Conservation (phyloP, 1,140 invertebrate genomes). For the Lasaia peninsularis region DNA sequence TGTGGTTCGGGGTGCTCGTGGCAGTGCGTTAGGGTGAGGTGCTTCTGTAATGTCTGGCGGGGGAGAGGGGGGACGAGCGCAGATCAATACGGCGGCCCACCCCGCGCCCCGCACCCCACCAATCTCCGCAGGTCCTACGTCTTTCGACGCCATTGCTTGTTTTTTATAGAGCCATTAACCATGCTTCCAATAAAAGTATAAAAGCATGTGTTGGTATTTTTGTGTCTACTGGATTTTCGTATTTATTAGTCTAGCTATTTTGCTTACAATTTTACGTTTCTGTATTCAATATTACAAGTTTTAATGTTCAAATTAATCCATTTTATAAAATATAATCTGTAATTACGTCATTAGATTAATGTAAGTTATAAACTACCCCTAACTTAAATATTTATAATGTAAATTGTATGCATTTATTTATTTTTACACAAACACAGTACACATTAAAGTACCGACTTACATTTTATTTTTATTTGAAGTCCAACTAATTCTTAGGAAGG, state of each 20-base stretch:
- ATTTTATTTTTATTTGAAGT: no score
- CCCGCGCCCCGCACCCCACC: constrained; percentile 46
- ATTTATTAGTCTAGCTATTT: constrained; percentile 6
- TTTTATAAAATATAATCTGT: no score
- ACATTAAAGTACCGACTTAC: no score
- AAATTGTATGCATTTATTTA: no score
- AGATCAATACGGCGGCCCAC: constrained; percentile 65
- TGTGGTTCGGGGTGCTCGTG: constrained; percentile 55
- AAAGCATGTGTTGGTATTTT: constrained; percentile 56
- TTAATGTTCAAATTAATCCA: no score
- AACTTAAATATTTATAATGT: no score
- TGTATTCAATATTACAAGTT: no score
- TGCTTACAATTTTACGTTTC: no score
- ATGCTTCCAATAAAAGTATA: constrained; percentile 60
- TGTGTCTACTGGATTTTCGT: constrained; percentile 16
- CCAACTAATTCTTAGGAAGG: no score
- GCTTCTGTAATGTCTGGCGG: constrained; percentile 62
- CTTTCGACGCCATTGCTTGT: constrained; percentile 72
- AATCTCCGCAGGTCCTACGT: constrained; percentile 67
- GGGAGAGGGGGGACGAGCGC: constrained; percentile 36
- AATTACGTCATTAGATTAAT: no score
- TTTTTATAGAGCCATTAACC: constrained; percentile 70
- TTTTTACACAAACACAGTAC: no score
- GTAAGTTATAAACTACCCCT: no score
- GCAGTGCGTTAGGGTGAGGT: constrained; percentile 42